Evolutionary conservation across 2,113 vertebrate species (phyloP).

Genomic region (Chaenogobius annularis): DNA sequence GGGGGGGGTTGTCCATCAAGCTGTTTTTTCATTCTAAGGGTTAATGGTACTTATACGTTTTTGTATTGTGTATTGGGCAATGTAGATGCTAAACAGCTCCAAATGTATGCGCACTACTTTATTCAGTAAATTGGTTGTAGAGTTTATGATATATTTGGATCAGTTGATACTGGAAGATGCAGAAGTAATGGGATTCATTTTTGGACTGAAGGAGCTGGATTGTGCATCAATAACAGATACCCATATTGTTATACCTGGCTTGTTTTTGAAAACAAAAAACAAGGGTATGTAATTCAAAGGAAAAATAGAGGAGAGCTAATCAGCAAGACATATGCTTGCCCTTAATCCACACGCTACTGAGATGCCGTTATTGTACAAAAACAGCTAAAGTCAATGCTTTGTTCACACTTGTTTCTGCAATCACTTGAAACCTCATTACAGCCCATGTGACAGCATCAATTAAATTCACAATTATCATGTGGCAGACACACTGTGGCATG

Average conservation of each 20-base stretch:
- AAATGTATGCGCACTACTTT: background rate
- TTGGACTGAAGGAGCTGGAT: background rate
- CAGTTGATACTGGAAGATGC: background rate
- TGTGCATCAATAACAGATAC: background rate
- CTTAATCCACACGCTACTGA: slow-evolving; percentile 68
- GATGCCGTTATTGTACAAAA: slow-evolving; percentile 37
- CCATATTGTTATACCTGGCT: background rate
- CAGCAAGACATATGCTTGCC: slow-evolving; percentile 42
- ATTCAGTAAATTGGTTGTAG: background rate
- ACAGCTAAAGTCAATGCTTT: slow-evolving; percentile 27
- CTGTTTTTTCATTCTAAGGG: background rate
- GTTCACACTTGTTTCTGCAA: slow-evolving; percentile 60
- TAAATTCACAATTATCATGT: slow-evolving; percentile 75
- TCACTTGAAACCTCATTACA: slow-evolving; percentile 71
- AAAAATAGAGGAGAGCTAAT: slow-evolving; percentile 51
- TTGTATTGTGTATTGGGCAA: background rate
- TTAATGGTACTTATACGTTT: background rate
- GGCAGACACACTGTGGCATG: slow-evolving; percentile 47
- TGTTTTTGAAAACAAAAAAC: slow-evolving; percentile 2
- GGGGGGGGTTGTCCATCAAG: no score
- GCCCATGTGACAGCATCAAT: slow-evolving; percentile 74
- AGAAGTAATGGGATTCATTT: background rate
- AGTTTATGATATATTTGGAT: background rate
- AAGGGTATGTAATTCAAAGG: slow-evolving; percentile 59
- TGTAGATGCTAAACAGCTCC: no score